phyloP scores from a whole-genome alignment of 2,113 vertebrate genomes.

The Anoplopoma fimbria region DNA sequence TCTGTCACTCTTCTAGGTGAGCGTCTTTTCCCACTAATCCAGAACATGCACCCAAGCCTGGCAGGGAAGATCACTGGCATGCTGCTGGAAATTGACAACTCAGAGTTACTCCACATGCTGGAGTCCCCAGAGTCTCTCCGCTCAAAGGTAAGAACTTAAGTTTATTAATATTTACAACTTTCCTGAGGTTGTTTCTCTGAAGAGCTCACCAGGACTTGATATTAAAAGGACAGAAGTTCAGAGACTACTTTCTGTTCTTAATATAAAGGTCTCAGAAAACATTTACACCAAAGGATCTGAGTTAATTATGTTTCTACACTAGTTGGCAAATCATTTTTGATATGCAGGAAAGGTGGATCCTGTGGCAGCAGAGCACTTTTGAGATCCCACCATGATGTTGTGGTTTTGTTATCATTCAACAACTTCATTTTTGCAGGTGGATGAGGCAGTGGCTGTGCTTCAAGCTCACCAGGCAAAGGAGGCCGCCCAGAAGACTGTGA shows the following conservation, averaged over 20 bases:
- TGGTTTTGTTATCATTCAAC: not conserved
- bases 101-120: slow-evolving; percentile 98
- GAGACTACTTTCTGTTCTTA: not conserved
- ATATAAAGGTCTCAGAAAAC: not conserved
- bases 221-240: not conserved
- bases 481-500: slow-evolving; percentile 93
- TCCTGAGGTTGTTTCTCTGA: not conserved
- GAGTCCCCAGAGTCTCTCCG: slow-evolving; percentile 98
- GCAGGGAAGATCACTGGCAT: slow-evolving; percentile 99
- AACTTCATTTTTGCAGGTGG: slow-evolving; percentile 85
- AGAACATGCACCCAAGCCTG: slow-evolving; percentile 96
- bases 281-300: not conserved
- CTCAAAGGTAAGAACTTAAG: slow-evolving; percentile 88
- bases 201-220: not conserved
- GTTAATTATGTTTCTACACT: not conserved
- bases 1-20: slow-evolving; percentile 85
- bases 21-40: slow-evolving; percentile 96
- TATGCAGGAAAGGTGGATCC: not conserved
- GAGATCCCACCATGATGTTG: not conserved
- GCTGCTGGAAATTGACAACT: slow-evolving; percentile 98
- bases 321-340: not conserved
- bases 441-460: slow-evolving; percentile 98
- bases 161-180: not conserved
- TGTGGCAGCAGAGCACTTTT: not conserved
- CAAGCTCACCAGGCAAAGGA: slow-evolving; percentile 99